Evolutionary conservation across 2,797 vertebrate species (phyloP), one percentile per base, ranked within the genome.

Genomic region (Carapus acus): DNA sequence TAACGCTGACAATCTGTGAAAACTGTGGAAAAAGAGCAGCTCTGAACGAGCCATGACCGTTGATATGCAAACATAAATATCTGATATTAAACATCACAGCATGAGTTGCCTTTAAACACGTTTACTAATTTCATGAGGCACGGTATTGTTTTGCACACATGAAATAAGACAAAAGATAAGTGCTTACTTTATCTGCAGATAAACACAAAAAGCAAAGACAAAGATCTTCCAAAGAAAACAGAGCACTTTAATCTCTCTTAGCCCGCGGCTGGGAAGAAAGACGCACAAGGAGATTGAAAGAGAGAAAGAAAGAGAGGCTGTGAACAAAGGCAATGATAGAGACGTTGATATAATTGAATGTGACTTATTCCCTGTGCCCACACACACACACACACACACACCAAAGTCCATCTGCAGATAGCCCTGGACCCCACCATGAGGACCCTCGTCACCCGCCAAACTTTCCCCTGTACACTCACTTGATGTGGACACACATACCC

Each of bases 331-430:
- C 71, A 79, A 71, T 74, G 81, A 89, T 87, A 84, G 77, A 88
- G 86, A 88, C 62, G 20, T 85, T 88, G 88, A 88, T 88, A 85
- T 87, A 88, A 90, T 85, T 76, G 80, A 87, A 85, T 87, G 81
- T 87, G 89, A 89, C 87, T 88, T 86, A 56, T 83, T 83, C 74
- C 71, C 59, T 73, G 78, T 69, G 73, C 74, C 79, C 81, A 74
- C 78, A n/a, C n/a, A n/a, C n/a, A n/a, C n/a, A n/a, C n/a, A n/a
- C n/a, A n/a, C n/a, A n/a, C n/a, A 81, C 79, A 84, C 64, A 68
- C 78, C 79, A 71, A 57, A 73, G 84, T 85, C 86, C 85, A 87
- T 87, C 86, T 89, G 84, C 71, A 86, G 69, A 75, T 69, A 77
- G 76, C 69, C 74, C 69, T 79, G 81, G 78, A 86, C 81, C 77